These are phyloP conservation scores for Bombus waltoni DNA, from an alignment of 1,140 invertebrate species.

Conservation along the genomic window DNA sequence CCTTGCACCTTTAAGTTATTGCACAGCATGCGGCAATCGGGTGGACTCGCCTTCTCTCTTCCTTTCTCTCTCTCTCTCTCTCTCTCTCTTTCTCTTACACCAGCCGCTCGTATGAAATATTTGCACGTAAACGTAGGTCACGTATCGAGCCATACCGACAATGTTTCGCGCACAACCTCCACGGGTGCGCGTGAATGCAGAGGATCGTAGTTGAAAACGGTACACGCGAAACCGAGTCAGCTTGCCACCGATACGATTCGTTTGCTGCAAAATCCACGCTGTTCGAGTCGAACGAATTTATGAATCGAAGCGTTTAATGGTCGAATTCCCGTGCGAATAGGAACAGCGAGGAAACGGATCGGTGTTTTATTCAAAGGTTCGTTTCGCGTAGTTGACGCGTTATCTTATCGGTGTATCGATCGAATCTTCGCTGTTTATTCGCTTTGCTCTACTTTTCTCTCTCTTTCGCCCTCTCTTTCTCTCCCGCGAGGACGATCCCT, in stretches of 20 bases:
- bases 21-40: neutral
- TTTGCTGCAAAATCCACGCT: neutral
- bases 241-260: neutral
- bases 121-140: slow-evolving; percentile 27
- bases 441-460: neutral
- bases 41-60: neutral
- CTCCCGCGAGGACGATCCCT: neutral
- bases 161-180: slow-evolving; percentile 23
- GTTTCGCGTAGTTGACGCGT: neutral
- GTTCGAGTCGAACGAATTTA: slow-evolving; percentile 21
- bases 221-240: neutral
- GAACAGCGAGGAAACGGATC: neutral
- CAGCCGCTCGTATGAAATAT: slow-evolving; percentile 24
- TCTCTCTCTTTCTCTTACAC: neutral
- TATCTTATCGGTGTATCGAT: slow-evolving; percentile 10
- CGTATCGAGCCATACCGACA: slow-evolving; percentile 18
- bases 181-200: neutral
- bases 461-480: neutral
- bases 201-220: neutral
- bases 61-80: neutral
- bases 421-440: slow-evolving; percentile 6
- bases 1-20: slow-evolving; percentile 46
- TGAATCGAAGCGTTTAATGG: neutral
- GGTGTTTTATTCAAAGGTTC: neutral
- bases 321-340: neutral